A percentile compares a stretch with the other conserved stretches of the same genome.
phyloP scores from a whole-genome alignment of 2,797 vertebrate genomes.

The Naso thynnoides region DNA sequence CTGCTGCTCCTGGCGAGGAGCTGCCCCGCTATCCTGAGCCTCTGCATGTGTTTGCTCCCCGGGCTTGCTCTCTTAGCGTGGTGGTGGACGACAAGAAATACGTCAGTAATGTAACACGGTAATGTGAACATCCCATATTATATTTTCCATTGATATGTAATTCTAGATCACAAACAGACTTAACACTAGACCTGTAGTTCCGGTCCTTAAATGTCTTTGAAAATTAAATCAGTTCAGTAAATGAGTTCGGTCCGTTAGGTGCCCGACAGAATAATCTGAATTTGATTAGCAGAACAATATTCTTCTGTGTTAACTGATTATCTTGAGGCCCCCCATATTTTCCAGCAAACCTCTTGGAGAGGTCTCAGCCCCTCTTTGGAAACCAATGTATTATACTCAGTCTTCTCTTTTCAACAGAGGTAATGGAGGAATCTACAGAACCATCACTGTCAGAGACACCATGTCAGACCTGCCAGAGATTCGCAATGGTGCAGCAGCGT shows the following conservation, averaged over 20 bases:
- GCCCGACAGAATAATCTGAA: no score
- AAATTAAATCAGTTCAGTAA: no score
- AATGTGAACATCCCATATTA: conserved; percentile 11
- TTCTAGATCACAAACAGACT: neutral
- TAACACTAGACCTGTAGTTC: neutral
- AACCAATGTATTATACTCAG: neutral
- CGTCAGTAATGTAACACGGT: conserved; percentile 96
- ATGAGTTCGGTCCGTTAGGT: no score
- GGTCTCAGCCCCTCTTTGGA: no score
- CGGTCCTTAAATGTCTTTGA: no score
- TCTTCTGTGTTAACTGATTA: no score
- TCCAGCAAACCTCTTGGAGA: no score
- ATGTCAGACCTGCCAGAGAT: conserved; percentile 98
- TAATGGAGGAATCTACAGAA: conserved; percentile 93
- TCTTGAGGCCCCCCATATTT: no score
- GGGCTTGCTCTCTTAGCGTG: conserved; percentile 94
- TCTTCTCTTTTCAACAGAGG: conserved; percentile 78
- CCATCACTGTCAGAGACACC: conserved; percentile 95
- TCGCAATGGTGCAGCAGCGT: conserved; percentile 90
- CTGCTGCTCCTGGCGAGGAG: conserved; percentile 94
- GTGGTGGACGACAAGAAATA: conserved; percentile 96
- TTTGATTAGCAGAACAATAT: no score
- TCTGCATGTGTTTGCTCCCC: conserved; percentile 94
- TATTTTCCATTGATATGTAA: no score
- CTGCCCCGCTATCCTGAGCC: conserved; percentile 95